These are phyloP conservation scores for Chinchilla lanigera DNA, from an alignment of 2,113 vertebrate genomes.

Conservation along the genomic window DNA sequence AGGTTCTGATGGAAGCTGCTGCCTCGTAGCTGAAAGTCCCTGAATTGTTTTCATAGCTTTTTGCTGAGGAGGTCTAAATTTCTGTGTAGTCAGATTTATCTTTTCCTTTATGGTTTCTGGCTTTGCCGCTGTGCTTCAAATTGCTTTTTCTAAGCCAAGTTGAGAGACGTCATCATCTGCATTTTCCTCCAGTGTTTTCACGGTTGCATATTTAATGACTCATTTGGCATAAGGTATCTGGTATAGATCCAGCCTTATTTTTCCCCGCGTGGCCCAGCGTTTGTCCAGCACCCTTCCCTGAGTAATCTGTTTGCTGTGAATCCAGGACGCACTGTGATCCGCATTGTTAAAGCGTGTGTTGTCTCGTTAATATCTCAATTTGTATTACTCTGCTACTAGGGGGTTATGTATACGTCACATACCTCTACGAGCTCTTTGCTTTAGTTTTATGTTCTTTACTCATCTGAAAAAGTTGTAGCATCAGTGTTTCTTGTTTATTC, in stretches of 20 bases:
- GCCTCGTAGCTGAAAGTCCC: neutral
- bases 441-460: neutral
- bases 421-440: neutral
- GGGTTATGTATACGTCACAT: neutral
- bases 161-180: neutral
- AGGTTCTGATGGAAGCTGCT: neutral
- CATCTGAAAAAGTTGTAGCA: neutral
- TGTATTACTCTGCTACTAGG: neutral
- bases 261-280: neutral
- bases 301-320: neutral
- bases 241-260: neutral
- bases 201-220: neutral
- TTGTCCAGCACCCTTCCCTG: neutral
- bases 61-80: conserved; percentile 37
- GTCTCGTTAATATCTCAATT: conserved; percentile 27
- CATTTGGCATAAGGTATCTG: neutral
- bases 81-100: neutral
- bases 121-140: neutral
- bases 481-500: neutral
- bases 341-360: neutral
- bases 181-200: conserved; percentile 19
- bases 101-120: conserved; percentile 17
- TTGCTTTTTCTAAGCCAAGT: conserved; percentile 40
- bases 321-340: neutral
- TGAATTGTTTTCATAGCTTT: neutral